These are phyloP conservation scores for Leptinotarsa peninsularis DNA, from an alignment of 2,888 invertebrate species.

Conservation along the genomic window DNA sequence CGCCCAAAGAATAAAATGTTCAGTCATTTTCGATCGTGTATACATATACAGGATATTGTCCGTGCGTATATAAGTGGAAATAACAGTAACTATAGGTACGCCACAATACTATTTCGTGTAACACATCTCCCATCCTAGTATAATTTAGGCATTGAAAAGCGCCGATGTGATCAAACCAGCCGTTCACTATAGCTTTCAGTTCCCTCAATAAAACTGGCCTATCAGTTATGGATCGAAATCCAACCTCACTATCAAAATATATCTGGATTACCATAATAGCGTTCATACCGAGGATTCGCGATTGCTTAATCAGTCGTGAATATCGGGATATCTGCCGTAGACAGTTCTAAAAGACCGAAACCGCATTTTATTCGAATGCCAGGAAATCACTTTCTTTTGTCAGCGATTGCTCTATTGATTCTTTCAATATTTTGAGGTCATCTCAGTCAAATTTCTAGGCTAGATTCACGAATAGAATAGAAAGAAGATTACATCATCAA, in stretches of 20 bases:
- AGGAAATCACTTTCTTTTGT: constrained; percentile 38
- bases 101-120: too few species aligned
- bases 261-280: constrained; percentile 25
- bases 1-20: too few species aligned
- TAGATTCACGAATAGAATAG: not conserved
- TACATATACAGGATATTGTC: too few species aligned
- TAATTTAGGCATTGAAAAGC: not conserved
- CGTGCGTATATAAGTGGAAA: too few species aligned
- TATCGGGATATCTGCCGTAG: constrained; percentile 35
- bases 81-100: too few species aligned
- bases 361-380: constrained; percentile 22
- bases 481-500: too few species aligned
- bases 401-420: constrained; percentile 38
- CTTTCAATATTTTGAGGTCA: constrained; percentile 24
- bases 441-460: too few species aligned
- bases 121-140: not conserved
- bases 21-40: too few species aligned
- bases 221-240: constrained; percentile 2
- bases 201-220: constrained; percentile 1
- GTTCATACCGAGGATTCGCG: constrained; percentile 17
- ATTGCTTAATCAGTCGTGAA: constrained; percentile 41
- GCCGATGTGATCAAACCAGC: not conserved
- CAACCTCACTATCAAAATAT: constrained; percentile 17
- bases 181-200: not conserved
- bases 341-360: constrained; percentile 22